Percentiles rank a stretch among this genome's conserved stretches.
Evolutionary conservation across 2,888 invertebrate genomes (phyloP).

Genomic region (Erebia ligea): DNA sequence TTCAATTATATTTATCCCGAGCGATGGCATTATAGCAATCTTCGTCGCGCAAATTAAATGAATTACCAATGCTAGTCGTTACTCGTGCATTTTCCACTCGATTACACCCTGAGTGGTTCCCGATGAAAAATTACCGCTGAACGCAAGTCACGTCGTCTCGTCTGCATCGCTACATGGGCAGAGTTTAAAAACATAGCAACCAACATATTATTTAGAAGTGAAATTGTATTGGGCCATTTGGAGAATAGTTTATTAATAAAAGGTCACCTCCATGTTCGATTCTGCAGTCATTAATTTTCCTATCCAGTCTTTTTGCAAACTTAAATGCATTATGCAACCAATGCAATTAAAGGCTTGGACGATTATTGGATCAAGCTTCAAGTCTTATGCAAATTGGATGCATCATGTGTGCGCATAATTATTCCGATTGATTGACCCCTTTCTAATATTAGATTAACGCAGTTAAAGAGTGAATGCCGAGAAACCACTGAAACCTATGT

Average conservation of each 20-base stretch:
- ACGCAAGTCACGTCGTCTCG: constrained; percentile 55
- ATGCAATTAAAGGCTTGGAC: too few species aligned
- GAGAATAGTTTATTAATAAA: neutral
- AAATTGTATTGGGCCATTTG: constrained; percentile 13
- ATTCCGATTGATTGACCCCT: neutral
- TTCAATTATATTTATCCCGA: neutral
- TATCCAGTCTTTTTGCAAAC: neutral
- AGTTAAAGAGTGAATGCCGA: too few species aligned
- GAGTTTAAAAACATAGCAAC: constrained; percentile 23
- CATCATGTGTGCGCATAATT: neutral
- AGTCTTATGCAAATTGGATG: too few species aligned
- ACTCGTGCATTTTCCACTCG: constrained; percentile 62
- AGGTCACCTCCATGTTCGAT: neutral
- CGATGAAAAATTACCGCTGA: constrained; percentile 59
- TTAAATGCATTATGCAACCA: too few species aligned
- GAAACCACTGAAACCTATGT: too few species aligned
- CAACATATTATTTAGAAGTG: constrained; percentile 4
- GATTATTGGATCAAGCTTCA: too few species aligned
- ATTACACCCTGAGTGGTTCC: constrained; percentile 55
- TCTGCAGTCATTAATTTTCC: neutral
- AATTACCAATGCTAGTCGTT: constrained; percentile 48
- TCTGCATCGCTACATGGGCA: constrained; percentile 31
- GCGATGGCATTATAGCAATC: constrained; percentile 9
- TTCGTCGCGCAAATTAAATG: constrained; percentile 31
- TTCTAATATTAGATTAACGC: neutral